These are phyloP conservation scores for Cnemophilus loriae DNA, from an alignment of 2,113 vertebrate genomes.

Conservation along the genomic window DNA sequence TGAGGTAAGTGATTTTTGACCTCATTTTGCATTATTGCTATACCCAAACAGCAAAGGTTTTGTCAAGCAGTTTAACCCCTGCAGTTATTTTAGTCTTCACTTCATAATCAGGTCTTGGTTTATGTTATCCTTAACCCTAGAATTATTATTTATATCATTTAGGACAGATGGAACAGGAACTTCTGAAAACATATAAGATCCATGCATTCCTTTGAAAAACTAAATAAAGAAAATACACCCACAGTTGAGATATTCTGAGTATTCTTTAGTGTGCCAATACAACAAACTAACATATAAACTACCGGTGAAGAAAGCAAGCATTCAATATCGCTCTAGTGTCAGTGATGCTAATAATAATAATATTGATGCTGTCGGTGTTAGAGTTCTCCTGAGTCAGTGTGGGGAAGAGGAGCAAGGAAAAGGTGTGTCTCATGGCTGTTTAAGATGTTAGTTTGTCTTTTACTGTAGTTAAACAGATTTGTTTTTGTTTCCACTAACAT, in stretches of 20 bases:
- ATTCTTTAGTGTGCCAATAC: not conserved
- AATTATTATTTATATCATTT: not conserved
- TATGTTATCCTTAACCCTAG: not conserved
- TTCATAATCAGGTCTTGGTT: not conserved
- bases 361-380: not conserved
- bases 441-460: not conserved
- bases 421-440: not conserved
- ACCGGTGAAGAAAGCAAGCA: not conserved
- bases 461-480: not conserved
- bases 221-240: not conserved
- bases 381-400: not conserved
- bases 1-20: conserved; percentile 17
- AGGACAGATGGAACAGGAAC: not conserved
- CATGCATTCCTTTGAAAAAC: not conserved
- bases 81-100: not conserved
- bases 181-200: not conserved
- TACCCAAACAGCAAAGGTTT: not conserved
- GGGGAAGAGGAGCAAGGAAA: rapidly evolving
- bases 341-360: not conserved
- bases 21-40: conserved; percentile 4
- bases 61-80: not conserved
- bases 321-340: not conserved
- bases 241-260: not conserved
- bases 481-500: not conserved
- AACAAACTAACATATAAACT: not conserved